A percentile compares a stretch with the other conserved stretches of the same genome.
Conservation (phyloP, 2,113 vertebrate species). For the Paramormyrops kingsleyae region DNA sequence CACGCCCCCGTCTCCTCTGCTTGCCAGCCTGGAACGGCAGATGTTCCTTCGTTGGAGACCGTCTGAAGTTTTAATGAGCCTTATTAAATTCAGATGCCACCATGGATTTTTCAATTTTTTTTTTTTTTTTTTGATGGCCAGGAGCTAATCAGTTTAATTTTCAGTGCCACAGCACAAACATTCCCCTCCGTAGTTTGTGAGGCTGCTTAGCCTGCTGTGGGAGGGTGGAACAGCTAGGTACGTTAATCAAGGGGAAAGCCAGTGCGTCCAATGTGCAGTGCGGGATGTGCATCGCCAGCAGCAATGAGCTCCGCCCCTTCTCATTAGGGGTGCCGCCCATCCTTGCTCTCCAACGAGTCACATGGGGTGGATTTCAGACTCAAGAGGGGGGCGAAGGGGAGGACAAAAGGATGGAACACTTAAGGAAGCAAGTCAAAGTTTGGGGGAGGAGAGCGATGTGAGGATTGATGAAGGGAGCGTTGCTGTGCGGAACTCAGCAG, state of each 20-base stretch:
- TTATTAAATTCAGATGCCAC: slow-evolving; percentile 26
- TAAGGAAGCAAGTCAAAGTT: neutral
- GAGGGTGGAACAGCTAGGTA: neutral
- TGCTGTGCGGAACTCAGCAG: neutral
- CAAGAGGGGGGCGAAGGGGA: neutral
- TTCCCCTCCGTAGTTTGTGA: slow-evolving; percentile 20
- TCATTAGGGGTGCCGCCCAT: neutral
- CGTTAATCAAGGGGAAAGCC: neutral
- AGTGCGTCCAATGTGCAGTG: neutral
- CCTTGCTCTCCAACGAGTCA: neutral
- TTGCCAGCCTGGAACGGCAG: neutral
- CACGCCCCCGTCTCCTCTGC: neutral
- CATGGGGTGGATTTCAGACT: neutral
- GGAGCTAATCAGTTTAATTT: slow-evolving; percentile 14
- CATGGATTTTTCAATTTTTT: neutral
- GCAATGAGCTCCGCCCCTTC: neutral
- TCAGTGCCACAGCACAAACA: neutral
- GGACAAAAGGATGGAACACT: neutral
- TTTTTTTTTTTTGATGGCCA: neutral
- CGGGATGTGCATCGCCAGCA: neutral
- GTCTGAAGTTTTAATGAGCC: slow-evolving; percentile 23
- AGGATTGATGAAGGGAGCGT: neutral
- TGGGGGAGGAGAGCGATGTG: neutral
- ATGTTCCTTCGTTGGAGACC: slow-evolving; percentile 18
- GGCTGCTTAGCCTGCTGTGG: neutral